These are phyloP conservation scores for Nasonovia ribisnigri DNA, from an alignment of 2,888 invertebrate species.

Conservation along the genomic window DNA sequence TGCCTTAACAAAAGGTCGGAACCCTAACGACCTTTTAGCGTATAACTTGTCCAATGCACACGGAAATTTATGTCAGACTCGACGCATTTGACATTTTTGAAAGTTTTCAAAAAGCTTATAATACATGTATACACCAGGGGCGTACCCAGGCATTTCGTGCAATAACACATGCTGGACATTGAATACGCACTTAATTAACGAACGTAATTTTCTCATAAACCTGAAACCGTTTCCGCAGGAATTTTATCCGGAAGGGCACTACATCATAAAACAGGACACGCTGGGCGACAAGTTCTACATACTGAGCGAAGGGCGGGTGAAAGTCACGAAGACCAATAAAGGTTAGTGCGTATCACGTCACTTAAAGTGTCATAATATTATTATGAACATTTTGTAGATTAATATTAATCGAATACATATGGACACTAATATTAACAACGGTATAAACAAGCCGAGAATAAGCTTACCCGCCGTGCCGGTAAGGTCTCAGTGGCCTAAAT, in stretches of 20 bases:
- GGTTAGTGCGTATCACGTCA: constrained; percentile 69
- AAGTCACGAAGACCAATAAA: constrained; percentile 72
- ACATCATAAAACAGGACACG: constrained; percentile 77
- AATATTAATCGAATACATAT: neutral
- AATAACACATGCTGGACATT: neutral
- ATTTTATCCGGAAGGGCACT: constrained; percentile 76
- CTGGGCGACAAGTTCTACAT: constrained; percentile 78
- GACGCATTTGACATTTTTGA: constrained; percentile 20
- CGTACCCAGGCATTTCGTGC: neutral
- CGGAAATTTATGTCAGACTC: neutral
- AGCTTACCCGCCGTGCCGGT: neutral
- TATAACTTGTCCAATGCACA: neutral
- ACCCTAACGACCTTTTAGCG: neutral
- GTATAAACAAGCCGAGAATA: neutral
- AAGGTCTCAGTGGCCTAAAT: neutral
- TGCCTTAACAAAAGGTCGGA: constrained; percentile 14
- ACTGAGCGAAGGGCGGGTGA: constrained; percentile 75
- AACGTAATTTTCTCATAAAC: constrained; percentile 16
- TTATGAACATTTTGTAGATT: neutral
- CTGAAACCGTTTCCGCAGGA: constrained; percentile 71
- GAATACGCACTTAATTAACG: constrained; percentile 13
- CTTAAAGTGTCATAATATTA: neutral
- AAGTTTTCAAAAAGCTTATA: constrained; percentile 5
- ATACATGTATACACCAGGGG: neutral
- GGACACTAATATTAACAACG: neutral